Conservation (phyloP, 2,797 vertebrate genomes). For the Rhyacichthys aspro region DNA sequence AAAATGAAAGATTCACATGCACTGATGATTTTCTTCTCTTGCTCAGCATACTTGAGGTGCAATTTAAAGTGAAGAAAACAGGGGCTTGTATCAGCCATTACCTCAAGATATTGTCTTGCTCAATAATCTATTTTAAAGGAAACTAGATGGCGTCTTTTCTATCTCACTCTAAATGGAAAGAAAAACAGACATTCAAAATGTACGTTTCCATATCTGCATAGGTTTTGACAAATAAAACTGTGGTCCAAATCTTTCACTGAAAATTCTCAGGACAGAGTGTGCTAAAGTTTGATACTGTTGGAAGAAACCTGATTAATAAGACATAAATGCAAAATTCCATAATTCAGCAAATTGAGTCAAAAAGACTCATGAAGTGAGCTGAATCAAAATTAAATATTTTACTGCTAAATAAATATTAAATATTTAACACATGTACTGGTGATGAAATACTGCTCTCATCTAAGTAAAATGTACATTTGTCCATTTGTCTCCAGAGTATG, state of each 20-base stretch:
- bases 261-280: constrained; percentile 72
- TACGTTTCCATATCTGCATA: constrained; percentile 77
- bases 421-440: constrained; percentile 58
- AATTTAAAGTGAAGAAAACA: constrained; percentile 46
- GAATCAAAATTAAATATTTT: constrained; percentile 57
- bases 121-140: constrained; percentile 30
- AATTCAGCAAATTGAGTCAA: constrained; percentile 45
- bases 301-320: constrained; percentile 79
- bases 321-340: constrained; percentile 62
- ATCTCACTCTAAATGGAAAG: constrained; percentile 57
- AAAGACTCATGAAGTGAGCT: constrained; percentile 50
- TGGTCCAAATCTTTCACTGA: constrained; percentile 75
- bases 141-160: constrained; percentile 50
- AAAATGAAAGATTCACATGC: constrained; percentile 71
- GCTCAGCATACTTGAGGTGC: constrained; percentile 44
- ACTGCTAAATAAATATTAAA: constrained; percentile 79
- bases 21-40: constrained; percentile 44
- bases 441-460: constrained; percentile 67
- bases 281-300: constrained; percentile 63
- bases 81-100: constrained; percentile 48
- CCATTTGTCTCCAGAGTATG: constrained; percentile 47
- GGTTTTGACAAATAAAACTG: constrained; percentile 57
- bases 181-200: constrained; percentile 60
- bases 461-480: constrained; percentile 61
- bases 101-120: constrained; percentile 38